Evolutionary conservation across 2,888 invertebrate species (phyloP).

Genomic region (Epirrita christyi): DNA sequence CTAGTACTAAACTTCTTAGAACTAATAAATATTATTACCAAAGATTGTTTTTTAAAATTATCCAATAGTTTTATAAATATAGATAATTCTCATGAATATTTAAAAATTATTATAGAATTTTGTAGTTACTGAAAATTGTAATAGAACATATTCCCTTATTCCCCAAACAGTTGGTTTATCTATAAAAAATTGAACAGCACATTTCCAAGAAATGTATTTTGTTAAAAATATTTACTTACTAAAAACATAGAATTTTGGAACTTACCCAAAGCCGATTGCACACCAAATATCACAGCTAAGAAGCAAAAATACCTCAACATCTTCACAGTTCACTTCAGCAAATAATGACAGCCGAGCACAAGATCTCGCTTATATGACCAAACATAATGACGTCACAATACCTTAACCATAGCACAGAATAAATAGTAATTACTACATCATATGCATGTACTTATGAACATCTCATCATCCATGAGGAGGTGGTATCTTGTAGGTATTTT

Average conservation of each 20-base stretch:
- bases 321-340: conserved; percentile 15
- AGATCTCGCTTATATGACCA: conserved; percentile 27
- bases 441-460: conserved; percentile 6
- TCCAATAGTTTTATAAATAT: no score
- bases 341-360: conserved; percentile 28
- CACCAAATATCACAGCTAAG: conserved; percentile 55
- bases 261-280: conserved; percentile 57
- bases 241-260: conserved; percentile 5
- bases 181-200: no score
- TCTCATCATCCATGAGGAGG: conserved; percentile 7
- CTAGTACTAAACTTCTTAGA: no score
- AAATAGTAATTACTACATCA: conserved; percentile 3
- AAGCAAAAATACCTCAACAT: conserved; percentile 57
- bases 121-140: no score
- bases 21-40: no score
- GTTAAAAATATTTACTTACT: neutral
- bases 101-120: no score
- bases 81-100: no score
- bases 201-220: no score
- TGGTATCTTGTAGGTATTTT: conserved; percentile 3
- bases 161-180: no score
- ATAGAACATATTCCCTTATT: no score
- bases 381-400: conserved; percentile 22
- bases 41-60: no score
- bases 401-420: conserved; percentile 5